These are phyloP conservation scores for Pyrrhia umbra DNA, from an alignment of 2,888 invertebrate genomes.

Conservation along the genomic window DNA sequence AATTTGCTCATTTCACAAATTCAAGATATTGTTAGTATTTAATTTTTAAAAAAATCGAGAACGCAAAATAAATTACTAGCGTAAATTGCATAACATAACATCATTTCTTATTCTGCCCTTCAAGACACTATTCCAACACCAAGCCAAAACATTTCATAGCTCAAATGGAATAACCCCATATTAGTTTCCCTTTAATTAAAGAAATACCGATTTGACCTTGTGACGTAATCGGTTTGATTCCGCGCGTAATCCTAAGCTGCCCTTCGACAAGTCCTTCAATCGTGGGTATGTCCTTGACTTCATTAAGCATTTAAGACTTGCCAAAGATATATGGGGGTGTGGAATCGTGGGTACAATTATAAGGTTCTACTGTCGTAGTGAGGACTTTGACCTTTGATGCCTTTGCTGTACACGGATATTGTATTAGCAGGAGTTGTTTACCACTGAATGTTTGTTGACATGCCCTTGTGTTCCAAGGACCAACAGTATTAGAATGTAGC, in stretches of 20 bases:
- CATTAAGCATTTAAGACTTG: slow-evolving; percentile 47
- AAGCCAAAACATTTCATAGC: not conserved
- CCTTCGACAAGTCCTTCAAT: slow-evolving; percentile 44
- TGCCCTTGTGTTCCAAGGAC: not conserved
- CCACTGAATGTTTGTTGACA: not conserved
- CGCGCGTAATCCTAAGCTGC: slow-evolving; percentile 22
- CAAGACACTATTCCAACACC: not conserved
- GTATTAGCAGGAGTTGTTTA: slow-evolving; percentile 36
- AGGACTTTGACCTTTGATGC: not conserved
- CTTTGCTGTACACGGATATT: slow-evolving; percentile 12
- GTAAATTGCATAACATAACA: not conserved
- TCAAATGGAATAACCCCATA: not conserved
- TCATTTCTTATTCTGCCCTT: not conserved
- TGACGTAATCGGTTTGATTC: slow-evolving; percentile 42
- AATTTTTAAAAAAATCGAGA: too few relatives aligned
- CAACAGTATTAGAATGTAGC: not conserved
- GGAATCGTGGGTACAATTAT: slow-evolving; percentile 39
- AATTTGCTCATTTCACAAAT: too few relatives aligned
- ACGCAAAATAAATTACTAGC: too few relatives aligned
- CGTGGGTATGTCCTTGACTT: slow-evolving; percentile 65
- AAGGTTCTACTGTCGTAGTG: not conserved
- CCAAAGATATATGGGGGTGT: slow-evolving; percentile 52
- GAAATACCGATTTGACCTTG: slow-evolving; percentile 39
- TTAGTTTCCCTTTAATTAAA: slow-evolving; percentile 21
- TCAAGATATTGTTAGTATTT: too few relatives aligned